Base-by-base conservation (phyloP, 2,113 vertebrate species). In the Cryptotis parvus region DNA sequence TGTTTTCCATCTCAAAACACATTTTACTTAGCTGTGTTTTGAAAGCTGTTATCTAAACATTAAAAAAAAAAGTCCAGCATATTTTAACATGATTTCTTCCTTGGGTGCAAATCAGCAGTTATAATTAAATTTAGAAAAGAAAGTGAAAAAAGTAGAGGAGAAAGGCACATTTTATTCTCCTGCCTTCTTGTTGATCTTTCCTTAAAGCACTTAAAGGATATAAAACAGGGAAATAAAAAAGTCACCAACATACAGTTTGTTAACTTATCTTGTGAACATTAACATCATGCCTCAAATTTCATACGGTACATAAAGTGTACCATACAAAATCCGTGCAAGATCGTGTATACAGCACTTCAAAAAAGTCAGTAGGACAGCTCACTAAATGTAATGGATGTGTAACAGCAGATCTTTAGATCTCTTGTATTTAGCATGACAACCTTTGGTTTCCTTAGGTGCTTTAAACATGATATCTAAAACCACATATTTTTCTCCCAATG, bases 391-490 rank as follows among this genome's bases (percentile, higher is more conserved):
- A 99, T 98, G 97, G 98, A 98, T 98, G 98, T 98, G 98, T 97
- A 98, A 98, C 96, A 97, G 96, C 98, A 96, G 96, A 91, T 96
- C 97, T 97, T 98, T 96, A 97, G 98, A 98, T 98, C 98, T 98
- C 96, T 96, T 95, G 96, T 66, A 97, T 98, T 98, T 97, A 98
- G 97, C 97, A 97, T 96, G 97, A 96, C 98, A 98, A 97, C 96
- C 20, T 95, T 96, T 75, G 95, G 95, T 95, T 97, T 97, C 97
- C 98, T 97, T 98, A 98, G 98, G 95, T 94, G 96, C 98, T 99
- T 99, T 99, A 99, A 99, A 99, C 98, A 98, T 98, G 98, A 99
- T 99, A 98, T 98, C 98, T 98, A 96, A 95, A 97, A 97, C 97
- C 97, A 98, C 98, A 97, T 98, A 97, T 98, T 98, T 97, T 93